Base-by-base conservation (phyloP, 2,888 invertebrate species). In the Melanargia galathea region DNA sequence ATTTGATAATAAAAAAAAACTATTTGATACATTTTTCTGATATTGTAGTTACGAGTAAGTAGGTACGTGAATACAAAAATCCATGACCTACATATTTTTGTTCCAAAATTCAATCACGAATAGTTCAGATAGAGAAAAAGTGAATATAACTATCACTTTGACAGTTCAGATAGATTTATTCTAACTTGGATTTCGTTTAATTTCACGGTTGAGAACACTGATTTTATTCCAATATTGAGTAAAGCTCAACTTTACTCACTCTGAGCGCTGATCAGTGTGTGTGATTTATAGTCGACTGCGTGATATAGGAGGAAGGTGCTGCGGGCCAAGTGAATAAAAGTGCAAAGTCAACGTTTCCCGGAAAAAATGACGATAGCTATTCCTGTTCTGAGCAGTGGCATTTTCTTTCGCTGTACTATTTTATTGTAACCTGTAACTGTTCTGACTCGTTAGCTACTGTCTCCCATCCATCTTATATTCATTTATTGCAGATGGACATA, bases 221-320 rank as follows among this genome's bases (percentile, higher is more conserved):
- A 85, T 84, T n/a, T 84, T 83, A 84, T 83, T 77, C 72, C 77
- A 78, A 80, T 81, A 78, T 78, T 75, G 75, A 75, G 74, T 78
- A 83, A 82, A 81, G 78, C 81, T 80, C 80, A 83, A 82, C 79
- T 81, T 82, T 75, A 73, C 78, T 75, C 84, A 83, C 75, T 84
- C 78, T 80, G 84, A 84, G 82, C 81, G 74, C 79, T 77, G 83
- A 85, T 84, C 82, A 78, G 76, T 71, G 74, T 72, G 68, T 79
- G 73, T 80, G 83, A 86, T 86, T 85, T 84, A 85, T 82, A 68
- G 71, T 58, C 75, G 69, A 67, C 64, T 64, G 61, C 64, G 73
- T 81, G 78, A 81, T 82, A 80, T 81, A 82, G 81, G 76, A 30
- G 30, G 7, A 52, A 35, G 33, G 33, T 52, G 13, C 20, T 35